Evolutionary conservation across 1,140 invertebrate genomes (phyloP).

Genomic region (Globodera rostochiensis): DNA sequence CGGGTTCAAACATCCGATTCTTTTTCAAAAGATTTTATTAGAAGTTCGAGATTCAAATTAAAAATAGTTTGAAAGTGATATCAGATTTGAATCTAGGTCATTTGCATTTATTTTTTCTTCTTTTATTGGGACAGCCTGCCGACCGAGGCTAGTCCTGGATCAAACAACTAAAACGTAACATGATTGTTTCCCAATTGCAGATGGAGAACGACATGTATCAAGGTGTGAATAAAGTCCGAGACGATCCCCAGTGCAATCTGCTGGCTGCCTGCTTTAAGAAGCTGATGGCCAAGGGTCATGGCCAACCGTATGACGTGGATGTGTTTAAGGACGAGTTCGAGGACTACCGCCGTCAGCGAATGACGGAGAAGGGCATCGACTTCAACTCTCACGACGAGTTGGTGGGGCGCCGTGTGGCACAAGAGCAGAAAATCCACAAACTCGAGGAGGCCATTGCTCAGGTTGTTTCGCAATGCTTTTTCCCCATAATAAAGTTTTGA

Average conservation of each 20-base stretch:
- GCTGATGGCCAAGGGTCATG: neutral
- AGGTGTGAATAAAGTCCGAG: constrained; percentile 14
- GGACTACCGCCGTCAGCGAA: neutral
- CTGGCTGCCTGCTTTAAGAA: constrained; percentile 32
- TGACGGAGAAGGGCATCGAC: constrained; percentile 18
- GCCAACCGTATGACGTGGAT: neutral
- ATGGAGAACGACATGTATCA: neutral
- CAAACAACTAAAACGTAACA: no score
- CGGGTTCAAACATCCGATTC: no score
- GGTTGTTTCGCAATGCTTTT: neutral
- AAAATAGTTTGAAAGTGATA: no score
- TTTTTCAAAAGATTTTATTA: no score
- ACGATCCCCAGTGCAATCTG: constrained; percentile 29
- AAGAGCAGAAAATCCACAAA: constrained; percentile 20
- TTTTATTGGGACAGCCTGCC: no score
- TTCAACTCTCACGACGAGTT: constrained; percentile 9
- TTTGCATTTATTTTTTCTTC: no score
- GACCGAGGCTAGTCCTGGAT: no score
- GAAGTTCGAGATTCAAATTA: no score
- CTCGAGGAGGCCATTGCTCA: constrained; percentile 6
- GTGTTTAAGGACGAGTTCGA: constrained; percentile 22
- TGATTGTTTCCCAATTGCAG: neutral
- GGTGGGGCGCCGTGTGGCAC: constrained; percentile 1
- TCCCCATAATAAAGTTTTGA: neutral
- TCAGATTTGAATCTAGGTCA: no score